Evolutionary conservation across 2,797 vertebrate species (phyloP), one percentile per base, ranked within the genome.

Genomic region (Zalophus californianus): DNA sequence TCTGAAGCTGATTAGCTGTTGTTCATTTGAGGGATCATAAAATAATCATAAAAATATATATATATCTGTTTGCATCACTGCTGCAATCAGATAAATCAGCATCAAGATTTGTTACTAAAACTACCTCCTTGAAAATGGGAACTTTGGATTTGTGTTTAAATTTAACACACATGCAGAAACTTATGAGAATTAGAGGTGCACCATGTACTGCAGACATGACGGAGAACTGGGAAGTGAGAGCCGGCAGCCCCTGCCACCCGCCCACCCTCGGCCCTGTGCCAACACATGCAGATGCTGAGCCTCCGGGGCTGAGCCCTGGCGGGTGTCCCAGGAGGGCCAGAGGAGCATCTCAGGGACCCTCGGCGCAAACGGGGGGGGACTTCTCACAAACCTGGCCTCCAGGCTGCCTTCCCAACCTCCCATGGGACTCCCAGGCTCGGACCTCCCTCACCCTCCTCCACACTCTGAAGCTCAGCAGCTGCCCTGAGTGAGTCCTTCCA

Each of bases 371-470:
- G 6, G 58, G 48, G 73, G 0, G 1, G 41, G 25, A 20, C 64
- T 8, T 25, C 21, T n/a, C 23, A 54, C 11, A n/a, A 14, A 1
- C 0, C 2, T 10, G 0, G 73, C 29, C 52, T 48, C 29, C 21
- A 21, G 11, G 20, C 25, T 50, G 32, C 1, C 9, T 70, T 48
- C 18, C 56, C n/a, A 18, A 16, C 68, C 48, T 54, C n/a, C 44
- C 89, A 6, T 0, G 3, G 5, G 35, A 15, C 62, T 25, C 77
- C 21, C 14, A 7, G 50, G 25, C 77, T 25, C 29, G 1, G 41
- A 58, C 20, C 77, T n/a, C 21, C 0, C 27, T 11, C 9, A 2
- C 14, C n/a, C 16, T 5, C 0, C 13, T 12, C 80, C 27, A 18
- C 27, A 0, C 5, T 14, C 77, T 15, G 13, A 58, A 25, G 38